Conservation (phyloP, 2,797 vertebrate species). For the Catharus ustulatus region DNA sequence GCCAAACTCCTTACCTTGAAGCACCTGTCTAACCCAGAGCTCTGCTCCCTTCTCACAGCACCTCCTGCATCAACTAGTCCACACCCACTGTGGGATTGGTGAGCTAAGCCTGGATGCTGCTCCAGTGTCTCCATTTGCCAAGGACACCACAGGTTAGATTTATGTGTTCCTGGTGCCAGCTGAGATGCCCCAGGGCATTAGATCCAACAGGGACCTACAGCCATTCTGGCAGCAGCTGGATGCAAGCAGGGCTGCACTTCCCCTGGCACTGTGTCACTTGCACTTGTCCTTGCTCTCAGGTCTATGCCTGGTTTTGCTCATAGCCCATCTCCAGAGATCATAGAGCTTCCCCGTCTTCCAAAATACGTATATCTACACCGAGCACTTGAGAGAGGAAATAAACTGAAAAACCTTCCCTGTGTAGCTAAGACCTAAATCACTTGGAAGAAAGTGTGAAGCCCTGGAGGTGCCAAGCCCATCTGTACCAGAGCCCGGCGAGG, state of each 20-base stretch:
- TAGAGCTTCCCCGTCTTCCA: background rate
- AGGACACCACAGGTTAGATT: background rate
- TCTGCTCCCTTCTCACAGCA: background rate
- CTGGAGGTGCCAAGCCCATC: background rate
- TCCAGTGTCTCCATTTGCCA: background rate
- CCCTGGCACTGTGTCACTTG: background rate
- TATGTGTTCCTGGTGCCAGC: background rate
- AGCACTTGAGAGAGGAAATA: background rate
- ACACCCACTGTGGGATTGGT: rapidly evolving
- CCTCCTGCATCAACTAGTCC: background rate
- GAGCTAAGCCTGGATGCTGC: background rate
- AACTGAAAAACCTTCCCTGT: background rate
- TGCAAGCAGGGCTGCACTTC: background rate
- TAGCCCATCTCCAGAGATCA: background rate
- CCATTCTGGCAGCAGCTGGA: background rate
- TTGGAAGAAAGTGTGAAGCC: background rate
- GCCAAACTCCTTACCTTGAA: background rate
- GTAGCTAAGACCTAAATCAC: background rate
- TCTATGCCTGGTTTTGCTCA: background rate
- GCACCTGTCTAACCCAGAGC: background rate
- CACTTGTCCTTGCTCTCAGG: background rate
- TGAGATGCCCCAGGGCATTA: background rate
- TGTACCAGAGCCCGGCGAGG: background rate
- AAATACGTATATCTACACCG: background rate
- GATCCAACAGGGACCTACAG: background rate